Percentiles rank a stretch among this genome's conserved stretches.
phyloP scores from a whole-genome alignment of 2,797 vertebrate genomes.

The Kryptolebias ocellatus region DNA sequence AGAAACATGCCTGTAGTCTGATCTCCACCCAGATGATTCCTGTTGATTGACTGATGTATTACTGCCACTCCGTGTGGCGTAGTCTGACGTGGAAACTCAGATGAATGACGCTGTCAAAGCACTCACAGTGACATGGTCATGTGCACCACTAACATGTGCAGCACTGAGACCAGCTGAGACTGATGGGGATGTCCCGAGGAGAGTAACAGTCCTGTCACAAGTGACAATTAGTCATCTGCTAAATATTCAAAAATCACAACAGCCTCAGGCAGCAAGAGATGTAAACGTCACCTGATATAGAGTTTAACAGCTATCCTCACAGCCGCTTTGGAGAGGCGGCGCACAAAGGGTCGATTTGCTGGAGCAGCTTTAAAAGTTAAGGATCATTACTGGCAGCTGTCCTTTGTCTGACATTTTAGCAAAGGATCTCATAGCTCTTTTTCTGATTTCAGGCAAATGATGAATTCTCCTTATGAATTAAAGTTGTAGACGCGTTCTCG shows the following conservation, averaged over 20 bases:
- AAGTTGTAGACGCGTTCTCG: no score
- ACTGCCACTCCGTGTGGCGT: background rate
- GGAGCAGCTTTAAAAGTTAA: no score
- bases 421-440: no score
- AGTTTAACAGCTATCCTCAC: background rate
- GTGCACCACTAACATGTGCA: background rate
- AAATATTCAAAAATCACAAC: background rate
- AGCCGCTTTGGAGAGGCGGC: background rate
- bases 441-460: no score
- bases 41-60: background rate
- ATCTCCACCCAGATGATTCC: slow-evolving; percentile 14
- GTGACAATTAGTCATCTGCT: background rate
- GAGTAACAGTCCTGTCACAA: background rate
- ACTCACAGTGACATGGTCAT: background rate
- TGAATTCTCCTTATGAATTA: no score
- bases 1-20: slow-evolving; percentile 12
- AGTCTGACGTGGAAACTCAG: background rate
- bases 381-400: no score
- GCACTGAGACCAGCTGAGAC: background rate
- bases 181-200: background rate
- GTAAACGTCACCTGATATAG: background rate
- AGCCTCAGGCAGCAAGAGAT: background rate
- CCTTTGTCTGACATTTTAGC: no score
- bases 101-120: background rate
- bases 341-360: no score